Evolutionary conservation across 2,888 invertebrate species (phyloP).

Genomic region (Cartodere bifasciata): DNA sequence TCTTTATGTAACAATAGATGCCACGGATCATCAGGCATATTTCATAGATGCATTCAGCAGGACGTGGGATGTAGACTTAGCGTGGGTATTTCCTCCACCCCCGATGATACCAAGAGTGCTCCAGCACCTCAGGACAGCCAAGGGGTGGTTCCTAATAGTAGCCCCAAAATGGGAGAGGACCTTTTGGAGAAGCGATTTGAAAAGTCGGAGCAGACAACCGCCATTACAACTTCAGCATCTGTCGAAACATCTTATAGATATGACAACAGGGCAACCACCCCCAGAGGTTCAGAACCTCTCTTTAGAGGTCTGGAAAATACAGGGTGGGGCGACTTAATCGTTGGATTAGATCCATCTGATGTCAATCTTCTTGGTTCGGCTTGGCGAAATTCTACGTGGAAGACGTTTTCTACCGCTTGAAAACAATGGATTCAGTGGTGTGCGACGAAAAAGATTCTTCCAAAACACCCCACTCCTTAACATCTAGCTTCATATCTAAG

Average conservation of each 20-base stretch:
- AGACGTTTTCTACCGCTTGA: not conserved
- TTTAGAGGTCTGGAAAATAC: constrained; percentile 9
- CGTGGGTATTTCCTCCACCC: constrained; percentile 24
- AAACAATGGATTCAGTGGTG: not conserved
- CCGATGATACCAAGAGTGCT: constrained; percentile 19
- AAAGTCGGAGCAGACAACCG: constrained; percentile 19
- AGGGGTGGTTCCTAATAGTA: constrained; percentile 19
- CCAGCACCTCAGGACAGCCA: constrained; percentile 17
- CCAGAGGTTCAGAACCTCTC: constrained; percentile 6
- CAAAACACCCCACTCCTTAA: not conserved
- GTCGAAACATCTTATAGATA: constrained; percentile 10
- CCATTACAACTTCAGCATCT: constrained; percentile 12
- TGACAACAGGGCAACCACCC: constrained; percentile 7
- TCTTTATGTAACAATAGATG: constrained; percentile 10
- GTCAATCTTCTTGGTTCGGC: not conserved
- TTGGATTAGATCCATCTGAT: not conserved
- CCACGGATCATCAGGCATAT: no score
- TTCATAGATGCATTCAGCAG: not conserved
- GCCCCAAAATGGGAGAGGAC: constrained; percentile 18
- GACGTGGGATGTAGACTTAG: not conserved
- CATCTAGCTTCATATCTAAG: not conserved
- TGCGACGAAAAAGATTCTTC: not conserved
- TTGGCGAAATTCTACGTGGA: not conserved
- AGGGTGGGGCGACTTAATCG: not conserved
- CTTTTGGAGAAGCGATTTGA: constrained; percentile 23